Base-by-base conservation (phyloP, 2,113 vertebrate species). In the Lethenteron reissneri region DNA sequence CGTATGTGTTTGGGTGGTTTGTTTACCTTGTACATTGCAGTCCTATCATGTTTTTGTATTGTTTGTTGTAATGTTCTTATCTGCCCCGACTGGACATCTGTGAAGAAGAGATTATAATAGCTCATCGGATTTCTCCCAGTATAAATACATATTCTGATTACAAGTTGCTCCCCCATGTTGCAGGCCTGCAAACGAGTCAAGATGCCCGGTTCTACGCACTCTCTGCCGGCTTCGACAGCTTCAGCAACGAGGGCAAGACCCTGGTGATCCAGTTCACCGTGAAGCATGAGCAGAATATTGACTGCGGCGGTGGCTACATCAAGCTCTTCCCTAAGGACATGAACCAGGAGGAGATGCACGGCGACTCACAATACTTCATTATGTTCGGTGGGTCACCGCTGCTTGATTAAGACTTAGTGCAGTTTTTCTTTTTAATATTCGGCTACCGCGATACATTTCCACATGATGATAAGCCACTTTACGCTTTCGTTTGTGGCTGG, bases 261-360 rank as follows among this genome's bases (percentile, higher is more conserved):
- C 78, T 86, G 56, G 79, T 85, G 74, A 75, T 87, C 71, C 78
- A 85, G 75, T 89, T 87, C 77, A 80, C 80, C 58, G 84, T 86
- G 72, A 95, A 88, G 76, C 83, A 85, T 2, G 81, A 90, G 76
- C 83, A 89, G 76, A 85, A 73, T 25, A 78, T 87, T 2, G 82
- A 88, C 77, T 87, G 86, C 68, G 82, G 87, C 19, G 83, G 85
- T 3, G 80, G 83, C 71, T 87, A 80, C 72, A 72, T 84, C 69
- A 84, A 85, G 76, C 80, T 89, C 62, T 88, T 88, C 77, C 81
- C 87, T 71, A 81, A 81, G 12, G 78, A 78, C 13, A 76, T 88
- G 75, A 83, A 78, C 75, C 83, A 86, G 78, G 80, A 84, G 70
- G 81, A 84, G 10, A 80, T 85, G 79, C 79, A 83, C n/a, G 81